Base-by-base conservation (phyloP, 23 tunicate genomes). In the Styela clava region DNA sequence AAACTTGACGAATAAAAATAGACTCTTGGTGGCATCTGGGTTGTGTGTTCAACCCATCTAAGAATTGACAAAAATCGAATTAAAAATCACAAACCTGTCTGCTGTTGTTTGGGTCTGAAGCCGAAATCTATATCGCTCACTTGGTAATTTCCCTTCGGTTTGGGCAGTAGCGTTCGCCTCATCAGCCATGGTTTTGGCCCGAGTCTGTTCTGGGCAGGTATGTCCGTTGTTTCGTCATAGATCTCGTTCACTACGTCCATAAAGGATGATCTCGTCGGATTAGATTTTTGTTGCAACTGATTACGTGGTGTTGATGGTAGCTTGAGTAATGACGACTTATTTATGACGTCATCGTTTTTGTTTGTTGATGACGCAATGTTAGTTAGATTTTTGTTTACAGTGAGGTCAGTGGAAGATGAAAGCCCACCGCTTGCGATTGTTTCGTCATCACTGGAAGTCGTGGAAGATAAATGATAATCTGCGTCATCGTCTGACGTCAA, bases 131-230 rank as follows among this genome's bases (percentile, higher is more conserved):
- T 12, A 44, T 44, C 56, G 12, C 56, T 44, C 9, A 44, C 56
- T 44, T 44, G 9, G 12, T 44, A 44, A 5, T 44, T 44, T 12
- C 12, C 12, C 7, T 5, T 12, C 7, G 56, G 56, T 44, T 12
- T 44, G 9, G 56, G 56, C 12, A 44, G 9, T 12, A 5, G 7
- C 56, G 9, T 12, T 44, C 56, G 9, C 24, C 31, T 19, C 71
- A 67, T 67, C 24, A 67, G 22, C 71, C 71, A 67, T 22, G 71
- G 71, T 67, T 67, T 67, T 22, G 71, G 71, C 0, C 71, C 71
- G 16, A 67, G 31, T 0, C 22, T 67, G 71, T 22, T 67, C 22
- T 29, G 71, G 19, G 19, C 71, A 18, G 71, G 71, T 12, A 67
- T 22, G 16, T 18, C 71, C 30, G 31, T 19, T 67, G 19, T 29